Conservation (phyloP, 2,888 invertebrate species). For the Epirrhoe alternata region DNA sequence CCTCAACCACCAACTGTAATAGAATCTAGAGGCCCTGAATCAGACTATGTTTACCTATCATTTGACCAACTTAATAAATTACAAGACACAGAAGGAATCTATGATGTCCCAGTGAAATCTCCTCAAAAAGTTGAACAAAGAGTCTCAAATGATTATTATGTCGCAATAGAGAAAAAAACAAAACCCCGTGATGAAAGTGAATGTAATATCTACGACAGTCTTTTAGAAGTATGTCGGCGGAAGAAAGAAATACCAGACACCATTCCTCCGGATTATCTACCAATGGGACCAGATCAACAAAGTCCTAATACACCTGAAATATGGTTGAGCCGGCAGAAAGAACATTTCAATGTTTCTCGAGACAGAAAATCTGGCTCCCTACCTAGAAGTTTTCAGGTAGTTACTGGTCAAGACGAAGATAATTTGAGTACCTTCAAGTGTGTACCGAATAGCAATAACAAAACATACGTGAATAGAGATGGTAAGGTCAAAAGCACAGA, state of each 20-base stretch:
- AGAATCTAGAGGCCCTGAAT: constrained; percentile 69
- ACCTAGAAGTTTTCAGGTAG: constrained; percentile 91
- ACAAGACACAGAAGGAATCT: constrained; percentile 69
- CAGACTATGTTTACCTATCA: constrained; percentile 81
- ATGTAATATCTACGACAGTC: constrained; percentile 70
- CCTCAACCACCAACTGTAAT: constrained; percentile 51
- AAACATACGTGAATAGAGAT: constrained; percentile 85
- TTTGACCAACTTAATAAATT: constrained; percentile 71
- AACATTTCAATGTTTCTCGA: constrained; percentile 87
- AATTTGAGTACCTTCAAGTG: constrained; percentile 73
- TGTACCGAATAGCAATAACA: constrained; percentile 75
- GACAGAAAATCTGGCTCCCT: constrained; percentile 90
- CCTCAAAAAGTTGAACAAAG: constrained; percentile 63
- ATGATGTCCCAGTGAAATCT: constrained; percentile 74
- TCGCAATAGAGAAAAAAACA: constrained; percentile 67
- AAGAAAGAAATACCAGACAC: constrained; percentile 65
- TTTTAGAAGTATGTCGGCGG: constrained; percentile 72
- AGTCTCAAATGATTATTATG: constrained; percentile 64
- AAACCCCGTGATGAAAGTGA: constrained; percentile 49
- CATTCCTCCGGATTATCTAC: constrained; percentile 69
- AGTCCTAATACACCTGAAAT: constrained; percentile 88
- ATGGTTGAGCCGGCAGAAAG: constrained; percentile 89
- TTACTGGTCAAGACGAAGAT: constrained; percentile 80
- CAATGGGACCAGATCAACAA: constrained; percentile 75
- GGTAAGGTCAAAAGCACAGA: constrained; percentile 87